phyloP scores from a whole-genome alignment of 2,797 vertebrate genomes.

The Xenentodon cancila region DNA sequence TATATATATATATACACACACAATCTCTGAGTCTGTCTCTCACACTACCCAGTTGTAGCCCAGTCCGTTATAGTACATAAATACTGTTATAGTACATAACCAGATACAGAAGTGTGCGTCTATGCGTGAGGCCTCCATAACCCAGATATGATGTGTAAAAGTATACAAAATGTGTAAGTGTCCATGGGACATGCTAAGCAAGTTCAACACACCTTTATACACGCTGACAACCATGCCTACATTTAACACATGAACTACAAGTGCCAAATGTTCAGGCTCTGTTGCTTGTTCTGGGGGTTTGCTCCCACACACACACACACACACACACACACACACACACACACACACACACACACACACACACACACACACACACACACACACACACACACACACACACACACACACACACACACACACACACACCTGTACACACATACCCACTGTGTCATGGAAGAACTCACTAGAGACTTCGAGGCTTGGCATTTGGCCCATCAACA shows the following conservation, averaged over 20 bases:
- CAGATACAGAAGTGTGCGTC: slow-evolving; percentile 20
- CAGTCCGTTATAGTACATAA: slow-evolving; percentile 5
- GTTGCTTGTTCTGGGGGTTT: slow-evolving; percentile 67
- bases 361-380: slow-evolving; percentile 26
- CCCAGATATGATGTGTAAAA: slow-evolving; percentile 66
- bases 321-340: slow-evolving; percentile 21
- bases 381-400: slow-evolving; percentile 13
- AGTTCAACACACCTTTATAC: slow-evolving; percentile 76
- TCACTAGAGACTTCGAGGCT: slow-evolving; percentile 69
- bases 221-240: slow-evolving; percentile 76
- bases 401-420: slow-evolving; percentile 22
- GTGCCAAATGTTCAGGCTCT: slow-evolving; percentile 75
- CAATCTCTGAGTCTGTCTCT: background rate
- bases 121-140: slow-evolving; percentile 44
- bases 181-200: slow-evolving; percentile 76
- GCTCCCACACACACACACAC: slow-evolving; percentile 19
- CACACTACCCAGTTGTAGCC: background rate
- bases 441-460: slow-evolving; percentile 48
- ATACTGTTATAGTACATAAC: slow-evolving; percentile 10
- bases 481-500: slow-evolving; percentile 76
- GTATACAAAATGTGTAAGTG: slow-evolving; percentile 76
- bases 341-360: slow-evolving; percentile 18
- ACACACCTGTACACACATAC: slow-evolving; percentile 28
- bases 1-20: no score
- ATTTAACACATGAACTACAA: slow-evolving; percentile 79